Evolutionary conservation across 2,888 invertebrate species (phyloP).

Genomic region (Lasioglossum villosulum): DNA sequence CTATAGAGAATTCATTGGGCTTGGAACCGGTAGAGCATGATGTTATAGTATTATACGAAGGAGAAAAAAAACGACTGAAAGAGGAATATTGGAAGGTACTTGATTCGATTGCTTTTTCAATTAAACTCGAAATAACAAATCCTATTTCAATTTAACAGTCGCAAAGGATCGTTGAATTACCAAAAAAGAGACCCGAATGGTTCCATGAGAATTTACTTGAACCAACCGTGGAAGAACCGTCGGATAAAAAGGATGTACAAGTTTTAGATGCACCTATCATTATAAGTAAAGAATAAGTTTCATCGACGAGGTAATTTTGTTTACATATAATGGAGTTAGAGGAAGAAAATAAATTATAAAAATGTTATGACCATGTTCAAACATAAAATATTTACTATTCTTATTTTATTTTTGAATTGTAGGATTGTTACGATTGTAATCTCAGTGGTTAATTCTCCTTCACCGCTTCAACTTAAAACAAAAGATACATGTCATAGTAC

Average conservation of each 20-base stretch:
- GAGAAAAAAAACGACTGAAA: slow-evolving; percentile 88
- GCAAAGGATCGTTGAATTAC: slow-evolving; percentile 94
- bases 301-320: slow-evolving; percentile 14
- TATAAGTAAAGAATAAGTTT: slow-evolving; percentile 15
- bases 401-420: slow-evolving; percentile 24
- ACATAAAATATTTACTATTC: slow-evolving; percentile 27
- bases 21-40: slow-evolving; percentile 92
- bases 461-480: slow-evolving; percentile 16
- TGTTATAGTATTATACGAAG: slow-evolving; percentile 93
- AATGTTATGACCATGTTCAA: slow-evolving; percentile 10
- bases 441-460: slow-evolving; percentile 4
- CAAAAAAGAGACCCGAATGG: slow-evolving; percentile 94
- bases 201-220: slow-evolving; percentile 94
- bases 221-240: slow-evolving; percentile 90
- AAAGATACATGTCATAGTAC: slow-evolving; percentile 44
- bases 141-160: slow-evolving; percentile 78
- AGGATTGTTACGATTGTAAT: slow-evolving; percentile 14
- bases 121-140: background rate
- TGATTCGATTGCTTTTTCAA: slow-evolving; percentile 20
- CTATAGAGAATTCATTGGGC: slow-evolving; percentile 90
- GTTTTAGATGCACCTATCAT: slow-evolving; percentile 87
- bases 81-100: slow-evolving; percentile 82
- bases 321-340: slow-evolving; percentile 13
- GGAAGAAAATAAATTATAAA: slow-evolving; percentile 11
- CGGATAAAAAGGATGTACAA: slow-evolving; percentile 90